A percentile compares a stretch with the other conserved stretches of the same genome.
Conservation (phyloP, 2,113 vertebrate genomes). For the Neolamprologus sp. region DNA sequence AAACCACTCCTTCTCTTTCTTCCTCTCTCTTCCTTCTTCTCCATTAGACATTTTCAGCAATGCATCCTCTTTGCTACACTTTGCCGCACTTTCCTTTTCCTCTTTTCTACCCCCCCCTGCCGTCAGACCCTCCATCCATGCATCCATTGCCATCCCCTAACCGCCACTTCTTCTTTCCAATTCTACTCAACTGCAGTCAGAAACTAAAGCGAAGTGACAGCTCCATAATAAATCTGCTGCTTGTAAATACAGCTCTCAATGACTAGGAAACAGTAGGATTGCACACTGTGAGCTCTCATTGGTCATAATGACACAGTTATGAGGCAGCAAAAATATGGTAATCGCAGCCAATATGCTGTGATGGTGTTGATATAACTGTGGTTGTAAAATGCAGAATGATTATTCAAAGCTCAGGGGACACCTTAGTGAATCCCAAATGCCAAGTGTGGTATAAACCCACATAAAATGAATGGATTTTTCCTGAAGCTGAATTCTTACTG, state of each 20-base stretch:
- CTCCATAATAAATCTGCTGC: neutral
- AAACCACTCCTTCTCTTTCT: neutral
- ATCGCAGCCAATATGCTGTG: slow-evolving; percentile 1
- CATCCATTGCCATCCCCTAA: neutral
- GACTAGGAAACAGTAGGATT: neutral
- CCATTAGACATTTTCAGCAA: neutral
- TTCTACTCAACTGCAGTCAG: neutral
- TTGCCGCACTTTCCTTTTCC: neutral
- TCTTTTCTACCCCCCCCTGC: neutral
- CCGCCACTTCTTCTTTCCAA: neutral
- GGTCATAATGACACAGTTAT: slow-evolving; percentile 22
- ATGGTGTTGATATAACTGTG: slow-evolving; percentile 1
- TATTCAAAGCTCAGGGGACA: slow-evolving; percentile 11
- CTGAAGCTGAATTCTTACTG: neutral
- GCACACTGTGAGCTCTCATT: neutral
- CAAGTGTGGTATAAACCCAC: slow-evolving; percentile 11
- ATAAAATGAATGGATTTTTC: neutral
- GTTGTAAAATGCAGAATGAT: slow-evolving; percentile 21
- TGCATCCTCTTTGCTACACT: neutral
- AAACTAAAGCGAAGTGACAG: neutral
- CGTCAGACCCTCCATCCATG: neutral
- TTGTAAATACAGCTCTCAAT: neutral
- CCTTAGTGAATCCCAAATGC: slow-evolving; percentile 4
- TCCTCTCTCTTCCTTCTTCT: neutral
- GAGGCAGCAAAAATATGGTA: slow-evolving; percentile 22